A percentile compares a stretch with the other conserved stretches of the same genome.
phyloP scores from a whole-genome alignment of 92 coral and sea anemone species.

The Paragorgia papillata region DNA sequence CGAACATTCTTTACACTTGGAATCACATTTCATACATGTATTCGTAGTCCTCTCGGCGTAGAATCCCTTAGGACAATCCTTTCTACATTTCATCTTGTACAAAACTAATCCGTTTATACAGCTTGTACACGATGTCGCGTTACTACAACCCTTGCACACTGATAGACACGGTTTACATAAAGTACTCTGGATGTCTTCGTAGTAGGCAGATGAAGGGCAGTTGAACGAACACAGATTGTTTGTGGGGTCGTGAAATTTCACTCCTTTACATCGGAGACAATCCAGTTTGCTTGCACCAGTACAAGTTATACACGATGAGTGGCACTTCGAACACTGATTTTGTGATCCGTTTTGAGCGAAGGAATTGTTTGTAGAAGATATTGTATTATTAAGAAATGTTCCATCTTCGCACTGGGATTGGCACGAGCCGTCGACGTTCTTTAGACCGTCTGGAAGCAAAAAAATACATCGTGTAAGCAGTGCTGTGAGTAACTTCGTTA shows the following conservation, averaged over 20 bases:
- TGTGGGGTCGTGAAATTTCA: slow-evolving; percentile 70
- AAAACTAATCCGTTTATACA: slow-evolving; percentile 71
- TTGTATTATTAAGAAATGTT: neutral
- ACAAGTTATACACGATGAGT: slow-evolving; percentile 73
- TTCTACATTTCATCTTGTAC: slow-evolving; percentile 59
- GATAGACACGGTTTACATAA: slow-evolving; percentile 75
- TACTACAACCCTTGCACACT: slow-evolving; percentile 73
- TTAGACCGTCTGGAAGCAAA: slow-evolving; percentile 69
- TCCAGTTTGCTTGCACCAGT: slow-evolving; percentile 69
- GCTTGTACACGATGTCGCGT: slow-evolving; percentile 57
- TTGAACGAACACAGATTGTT: slow-evolving; percentile 70
- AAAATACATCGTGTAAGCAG: neutral
- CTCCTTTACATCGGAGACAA: slow-evolving; percentile 87
- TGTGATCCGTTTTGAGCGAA: neutral
- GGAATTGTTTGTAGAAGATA: neutral
- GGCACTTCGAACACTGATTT: slow-evolving; percentile 71
- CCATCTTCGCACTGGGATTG: slow-evolving; percentile 67
- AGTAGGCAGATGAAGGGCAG: slow-evolving; percentile 70
- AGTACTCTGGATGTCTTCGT: slow-evolving; percentile 68
- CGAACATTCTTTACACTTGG: slow-evolving; percentile 71
- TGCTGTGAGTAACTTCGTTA: no score
- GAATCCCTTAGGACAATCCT: slow-evolving; percentile 73
- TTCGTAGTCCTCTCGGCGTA: slow-evolving; percentile 51
- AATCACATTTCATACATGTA: slow-evolving; percentile 76
- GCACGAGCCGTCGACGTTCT: slow-evolving; percentile 61